Conservation (phyloP, 2,888 invertebrate species). For the Ellobium chinense region DNA sequence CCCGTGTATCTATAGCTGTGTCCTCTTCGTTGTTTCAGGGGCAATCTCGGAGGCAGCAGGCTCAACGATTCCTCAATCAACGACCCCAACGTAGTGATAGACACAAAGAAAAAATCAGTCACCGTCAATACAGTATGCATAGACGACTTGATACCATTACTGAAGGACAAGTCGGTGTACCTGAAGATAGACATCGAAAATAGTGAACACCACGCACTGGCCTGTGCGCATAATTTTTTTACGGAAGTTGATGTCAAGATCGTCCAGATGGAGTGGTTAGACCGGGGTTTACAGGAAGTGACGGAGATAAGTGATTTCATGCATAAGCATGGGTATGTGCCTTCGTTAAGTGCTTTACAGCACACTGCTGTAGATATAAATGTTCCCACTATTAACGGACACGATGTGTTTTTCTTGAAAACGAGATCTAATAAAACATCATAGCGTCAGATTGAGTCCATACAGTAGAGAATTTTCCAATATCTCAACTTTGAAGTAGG, state of each 20-base stretch:
- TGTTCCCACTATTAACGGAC: not conserved
- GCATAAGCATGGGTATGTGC: not conserved
- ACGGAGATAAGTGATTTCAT: not conserved
- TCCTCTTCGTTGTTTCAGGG: no score
- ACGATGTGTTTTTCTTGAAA: not conserved
- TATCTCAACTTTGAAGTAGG: not conserved
- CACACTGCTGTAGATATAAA: not conserved
- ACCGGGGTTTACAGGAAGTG: not conserved
- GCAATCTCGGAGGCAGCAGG: slow-evolving; percentile 7
- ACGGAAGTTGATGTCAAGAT: slow-evolving; percentile 14
- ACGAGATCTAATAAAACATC: not conserved
- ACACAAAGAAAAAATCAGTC: not conserved
- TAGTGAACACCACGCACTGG: slow-evolving; percentile 22
- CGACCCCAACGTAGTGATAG: not conserved
- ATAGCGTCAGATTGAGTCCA: not conserved
- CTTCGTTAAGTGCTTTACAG: not conserved
- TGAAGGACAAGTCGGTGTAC: not conserved
- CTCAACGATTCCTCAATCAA: slow-evolving; percentile 12
- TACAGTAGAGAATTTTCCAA: not conserved
- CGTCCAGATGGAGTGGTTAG: slow-evolving; percentile 31
- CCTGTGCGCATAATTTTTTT: slow-evolving; percentile 25
- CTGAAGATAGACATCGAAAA: slow-evolving; percentile 36
- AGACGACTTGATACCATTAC: slow-evolving; percentile 21
- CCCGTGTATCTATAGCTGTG: no score
- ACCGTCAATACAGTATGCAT: slow-evolving; percentile 16